Evolutionary conservation across 2,797 vertebrate species (phyloP), one percentile per base, ranked within the genome.

Genomic region (Cygnus olor): DNA sequence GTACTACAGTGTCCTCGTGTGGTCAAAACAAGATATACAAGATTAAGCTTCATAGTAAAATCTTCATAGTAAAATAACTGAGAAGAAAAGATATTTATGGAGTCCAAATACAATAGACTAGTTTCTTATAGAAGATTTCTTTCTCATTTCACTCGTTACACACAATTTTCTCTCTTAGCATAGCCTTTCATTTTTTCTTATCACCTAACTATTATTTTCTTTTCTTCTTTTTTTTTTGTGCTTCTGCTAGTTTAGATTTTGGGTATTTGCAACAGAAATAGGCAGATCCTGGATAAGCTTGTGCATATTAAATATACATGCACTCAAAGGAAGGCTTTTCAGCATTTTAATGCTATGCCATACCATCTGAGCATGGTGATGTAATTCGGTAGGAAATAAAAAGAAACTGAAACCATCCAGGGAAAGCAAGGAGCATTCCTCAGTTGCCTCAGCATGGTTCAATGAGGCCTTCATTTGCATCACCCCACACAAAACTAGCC

Each of bases 1-100:
- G 70, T 73, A 53, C 68, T 85, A 54, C 87, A 89, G 85, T 92
- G 96, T 54, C 95, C 96, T 92, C 97, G 91, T 53, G 94, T 94
- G 97, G 96, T 20, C 61, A 92, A 72, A 51, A 40, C 34, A 20
- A 34, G 28, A 70, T 24, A 28, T 16, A 64, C 34, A n/a, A 5
- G 32, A 49, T 2, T 10, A 49, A 21, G 22, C 21, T 66, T 32
- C 0, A 2, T 14, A 53, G 2, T 7, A 30, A 40, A 70, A 36
- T 28, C 21, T 66, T 32, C 0, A 2, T 14, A 53, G 2, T 7
- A 30, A 40, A 70, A 36, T 28, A 22, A 22, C 74, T 36, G 28
- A 72, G 7, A 53, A 44, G 3, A 85, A 77, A 57, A 57, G 3
- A 8, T 4, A 42, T 36, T 86, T 49, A 71, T 2, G 4, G 28